Base-by-base conservation (phyloP, 2,888 invertebrate genomes). In the Rhodophaea formosa region DNA sequence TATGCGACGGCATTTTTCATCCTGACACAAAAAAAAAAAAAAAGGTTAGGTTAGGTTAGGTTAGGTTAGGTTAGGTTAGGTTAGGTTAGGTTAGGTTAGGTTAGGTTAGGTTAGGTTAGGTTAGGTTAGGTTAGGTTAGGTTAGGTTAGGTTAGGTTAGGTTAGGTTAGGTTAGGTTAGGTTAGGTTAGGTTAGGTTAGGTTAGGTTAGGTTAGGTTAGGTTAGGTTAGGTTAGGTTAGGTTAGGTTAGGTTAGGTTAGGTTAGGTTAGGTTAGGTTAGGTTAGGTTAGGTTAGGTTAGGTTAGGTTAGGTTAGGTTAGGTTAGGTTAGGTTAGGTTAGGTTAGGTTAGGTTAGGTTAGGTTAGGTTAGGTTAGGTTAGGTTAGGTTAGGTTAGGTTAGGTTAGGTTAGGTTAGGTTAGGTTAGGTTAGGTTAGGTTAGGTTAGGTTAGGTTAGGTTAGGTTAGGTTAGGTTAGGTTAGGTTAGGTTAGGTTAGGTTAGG, bases 401-500 rank as follows among this genome's bases (percentile, higher is more conserved):
- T 59, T 59, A 56, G 56, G 59, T 55, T 56, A 55, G 56, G 59
- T 55, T 55, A 59, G 59, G 59, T 59, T 59, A 59, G 59, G 59
- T 59, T 59, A 56, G 59, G 59, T 59, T 59, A 59, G 59, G 59
- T 59, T 59, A 58, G 58, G 58, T 58, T 58, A 58, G 58, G 58
- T 58, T 58, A 58, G 59, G 59, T 59, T 59, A 59, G 59, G 59
- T 59, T 59, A 59, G 59, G 59, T 59, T 59, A 59, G 56, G 59
- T 56, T 59, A 53, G 53, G 56, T 59, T 56, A 56, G 59, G 59
- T 59, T 55, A 55, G 55, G 55, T 59, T 55, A 55, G 55, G 55
- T 55, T 59, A 55, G 55, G 59, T 59, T 52, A 55, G 52, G 52
- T 59, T 52, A 59, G 55, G 59, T 55, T 55, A 59, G 52, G 55